A percentile compares a stretch with the other conserved stretches of the same genome.
Evolutionary conservation across 2,888 invertebrate species (phyloP).

Genomic region (Sinelater perroti): DNA sequence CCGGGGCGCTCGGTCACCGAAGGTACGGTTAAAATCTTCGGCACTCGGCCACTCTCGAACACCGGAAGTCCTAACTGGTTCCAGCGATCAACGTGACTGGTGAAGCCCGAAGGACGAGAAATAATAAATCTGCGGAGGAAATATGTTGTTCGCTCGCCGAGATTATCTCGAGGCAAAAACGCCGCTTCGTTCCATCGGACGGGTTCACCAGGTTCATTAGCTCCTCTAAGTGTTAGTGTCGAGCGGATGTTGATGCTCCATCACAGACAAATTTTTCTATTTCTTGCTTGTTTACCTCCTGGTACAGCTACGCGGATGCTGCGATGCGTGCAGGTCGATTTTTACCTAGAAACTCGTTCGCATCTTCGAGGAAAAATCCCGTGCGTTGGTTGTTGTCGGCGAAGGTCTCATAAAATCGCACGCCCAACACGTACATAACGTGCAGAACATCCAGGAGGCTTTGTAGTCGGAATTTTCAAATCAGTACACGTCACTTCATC

Average conservation of each 20-base stretch:
- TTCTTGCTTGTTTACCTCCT: conserved; percentile 24
- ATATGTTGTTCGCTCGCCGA: conserved; percentile 52
- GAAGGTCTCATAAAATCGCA: too few species aligned
- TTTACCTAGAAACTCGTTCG: background rate
- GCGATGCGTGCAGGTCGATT: background rate
- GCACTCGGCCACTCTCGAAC: conserved; percentile 37
- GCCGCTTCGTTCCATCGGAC: conserved; percentile 47
- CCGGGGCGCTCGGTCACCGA: conserved; percentile 38
- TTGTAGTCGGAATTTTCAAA: too few species aligned
- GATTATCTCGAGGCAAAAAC: conserved; percentile 43
- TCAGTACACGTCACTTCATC: too few species aligned
- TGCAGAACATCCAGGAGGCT: too few species aligned
- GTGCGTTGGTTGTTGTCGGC: too few species aligned
- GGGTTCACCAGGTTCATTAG: conserved; percentile 49
- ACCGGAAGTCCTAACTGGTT: conserved; percentile 59
- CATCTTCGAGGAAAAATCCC: conserved; percentile 6
- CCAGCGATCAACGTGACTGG: conserved; percentile 59
- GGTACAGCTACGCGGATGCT: conserved; percentile 14
- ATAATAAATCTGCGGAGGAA: conserved; percentile 58
- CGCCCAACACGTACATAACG: too few species aligned
- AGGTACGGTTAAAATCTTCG: conserved; percentile 42
- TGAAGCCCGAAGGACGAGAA: conserved; percentile 59
- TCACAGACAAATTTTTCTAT: conserved; percentile 34
- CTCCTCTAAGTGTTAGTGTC: conserved; percentile 41
- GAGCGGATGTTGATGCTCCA: conserved; percentile 38